These are phyloP conservation scores for Norana najaformis DNA, from an alignment of 2,888 invertebrate species.

Conservation along the genomic window DNA sequence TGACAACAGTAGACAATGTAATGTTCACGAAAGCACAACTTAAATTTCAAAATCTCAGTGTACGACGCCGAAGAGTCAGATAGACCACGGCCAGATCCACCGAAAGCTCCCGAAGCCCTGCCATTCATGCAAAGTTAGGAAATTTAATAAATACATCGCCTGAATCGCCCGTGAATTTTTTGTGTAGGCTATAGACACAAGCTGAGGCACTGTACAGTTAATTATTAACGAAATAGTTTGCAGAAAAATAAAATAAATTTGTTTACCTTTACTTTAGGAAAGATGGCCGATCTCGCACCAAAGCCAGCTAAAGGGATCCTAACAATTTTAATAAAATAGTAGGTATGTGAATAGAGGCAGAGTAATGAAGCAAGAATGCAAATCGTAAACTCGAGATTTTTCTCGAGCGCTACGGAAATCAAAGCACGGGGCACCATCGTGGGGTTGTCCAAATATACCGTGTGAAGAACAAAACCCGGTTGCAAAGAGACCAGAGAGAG, in stretches of 20 bases:
- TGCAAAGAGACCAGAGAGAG: too few species aligned
- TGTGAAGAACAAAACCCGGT: too few species aligned
- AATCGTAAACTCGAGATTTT: too few species aligned
- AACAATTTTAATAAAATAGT: not conserved
- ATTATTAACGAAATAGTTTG: not conserved
- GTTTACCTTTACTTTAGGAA: slow-evolving; percentile 13
- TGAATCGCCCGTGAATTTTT: not conserved
- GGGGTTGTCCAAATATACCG: too few species aligned
- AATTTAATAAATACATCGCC: not conserved
- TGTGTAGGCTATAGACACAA: not conserved
- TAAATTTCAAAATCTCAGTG: not conserved
- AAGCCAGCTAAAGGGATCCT: not conserved
- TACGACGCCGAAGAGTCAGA: not conserved
- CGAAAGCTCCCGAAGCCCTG: not conserved
- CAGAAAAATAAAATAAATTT: not conserved
- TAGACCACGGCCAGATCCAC: not conserved
- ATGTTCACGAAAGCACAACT: not conserved
- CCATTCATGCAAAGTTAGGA: not conserved
- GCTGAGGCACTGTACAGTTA: not conserved
- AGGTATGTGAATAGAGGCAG: not conserved
- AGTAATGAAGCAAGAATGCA: too few species aligned
- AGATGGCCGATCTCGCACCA: not conserved
- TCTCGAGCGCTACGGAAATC: too few species aligned
- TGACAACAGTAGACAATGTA: not conserved
- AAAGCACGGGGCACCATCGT: too few species aligned